Percentiles rank a stretch among this genome's conserved stretches.
phyloP scores from a whole-genome alignment of 2,113 vertebrate genomes.

The Anolis sagrei region DNA sequence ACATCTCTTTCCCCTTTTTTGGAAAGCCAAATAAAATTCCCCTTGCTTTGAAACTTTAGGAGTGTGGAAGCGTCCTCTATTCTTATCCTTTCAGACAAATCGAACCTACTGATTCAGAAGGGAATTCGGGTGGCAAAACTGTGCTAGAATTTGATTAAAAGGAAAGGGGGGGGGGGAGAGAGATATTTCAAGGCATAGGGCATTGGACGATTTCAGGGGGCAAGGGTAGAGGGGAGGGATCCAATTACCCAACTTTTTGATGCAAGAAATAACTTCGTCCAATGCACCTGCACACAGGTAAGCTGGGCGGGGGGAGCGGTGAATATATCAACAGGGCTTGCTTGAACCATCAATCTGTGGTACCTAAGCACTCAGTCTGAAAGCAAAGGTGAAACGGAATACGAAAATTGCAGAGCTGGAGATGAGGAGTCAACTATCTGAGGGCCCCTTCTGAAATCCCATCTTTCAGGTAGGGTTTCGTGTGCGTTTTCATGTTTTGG shows the following conservation, averaged over 20 bases:
- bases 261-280: slow-evolving; percentile 79
- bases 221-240: slow-evolving; percentile 48
- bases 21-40: background rate
- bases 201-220: slow-evolving; percentile 48
- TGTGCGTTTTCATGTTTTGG: slow-evolving; percentile 87
- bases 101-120: background rate
- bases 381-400: slow-evolving; percentile 98
- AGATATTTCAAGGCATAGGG: slow-evolving; percentile 1
- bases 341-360: slow-evolving; percentile 84
- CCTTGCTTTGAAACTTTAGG: slow-evolving; percentile 63
- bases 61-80: slow-evolving; percentile 36
- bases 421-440: slow-evolving; percentile 92
- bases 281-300: slow-evolving; percentile 74
- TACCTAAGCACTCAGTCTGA: slow-evolving; percentile 90
- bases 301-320: slow-evolving; percentile 17
- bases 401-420: slow-evolving; percentile 97
- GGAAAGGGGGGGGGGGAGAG: slow-evolving; percentile 23
- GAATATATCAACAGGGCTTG: slow-evolving; percentile 73
- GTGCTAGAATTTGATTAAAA: slow-evolving; percentile 39
- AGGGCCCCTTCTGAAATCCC: slow-evolving; percentile 91
- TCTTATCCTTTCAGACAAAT: slow-evolving; percentile 34
- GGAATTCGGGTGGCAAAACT: background rate
- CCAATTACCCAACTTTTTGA: slow-evolving; percentile 70
- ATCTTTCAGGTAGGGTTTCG: slow-evolving; percentile 93
- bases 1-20: slow-evolving; percentile 36